Evolutionary conservation across 2,113 vertebrate species (phyloP).

Genomic region (Nothobranchius furzeri): DNA sequence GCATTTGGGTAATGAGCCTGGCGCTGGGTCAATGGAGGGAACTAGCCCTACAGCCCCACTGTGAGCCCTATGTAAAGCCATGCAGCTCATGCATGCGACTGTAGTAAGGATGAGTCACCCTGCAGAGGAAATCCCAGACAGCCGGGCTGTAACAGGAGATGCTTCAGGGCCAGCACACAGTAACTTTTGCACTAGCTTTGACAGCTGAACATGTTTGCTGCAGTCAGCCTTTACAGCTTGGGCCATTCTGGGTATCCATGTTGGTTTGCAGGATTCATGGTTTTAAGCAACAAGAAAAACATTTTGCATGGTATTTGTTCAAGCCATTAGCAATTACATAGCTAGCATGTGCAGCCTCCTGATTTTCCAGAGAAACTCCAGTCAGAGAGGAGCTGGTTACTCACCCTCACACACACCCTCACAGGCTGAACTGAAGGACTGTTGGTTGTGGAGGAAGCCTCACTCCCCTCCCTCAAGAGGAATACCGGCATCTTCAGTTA

Average conservation of each 20-base stretch:
- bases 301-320: slow-evolving; percentile 65
- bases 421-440: too few species aligned
- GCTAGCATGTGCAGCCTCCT: slow-evolving; percentile 19
- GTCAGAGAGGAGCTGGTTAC: too few species aligned
- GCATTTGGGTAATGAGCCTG: slow-evolving; percentile 19
- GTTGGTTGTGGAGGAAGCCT: neutral
- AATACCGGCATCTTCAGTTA: slow-evolving; percentile 74
- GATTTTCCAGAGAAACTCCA: too few species aligned
- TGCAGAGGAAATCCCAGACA: neutral
- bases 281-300: slow-evolving; percentile 23
- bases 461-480: slow-evolving; percentile 26
- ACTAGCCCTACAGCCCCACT: slow-evolving; percentile 52
- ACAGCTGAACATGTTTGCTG: slow-evolving; percentile 1
- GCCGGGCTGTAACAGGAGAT: neutral
- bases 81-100: slow-evolving; percentile 12
- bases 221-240: neutral
- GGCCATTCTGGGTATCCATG: neutral
- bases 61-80: slow-evolving; percentile 18
- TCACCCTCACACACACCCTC: too few species aligned
- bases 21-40: slow-evolving; percentile 35
- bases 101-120: neutral
- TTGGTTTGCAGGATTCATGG: slow-evolving; percentile 1
- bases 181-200: slow-evolving; percentile 1
- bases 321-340: slow-evolving; percentile 27
- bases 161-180: neutral